phyloP scores from a whole-genome alignment of 2,888 invertebrate genomes.

The Spodoptera exigua region DNA sequence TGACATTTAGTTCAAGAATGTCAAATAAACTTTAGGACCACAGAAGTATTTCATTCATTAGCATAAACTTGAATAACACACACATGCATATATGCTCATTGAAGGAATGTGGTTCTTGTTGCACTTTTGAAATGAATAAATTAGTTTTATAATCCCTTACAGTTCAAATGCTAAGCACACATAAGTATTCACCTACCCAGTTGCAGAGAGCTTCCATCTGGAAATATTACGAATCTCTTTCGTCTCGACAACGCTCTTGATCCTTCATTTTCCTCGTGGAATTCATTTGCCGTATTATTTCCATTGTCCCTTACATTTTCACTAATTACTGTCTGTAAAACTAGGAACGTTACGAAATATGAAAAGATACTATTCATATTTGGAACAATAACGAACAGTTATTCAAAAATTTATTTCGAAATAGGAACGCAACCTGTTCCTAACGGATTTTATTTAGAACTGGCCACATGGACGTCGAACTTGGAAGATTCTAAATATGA shows the following conservation, averaged over 20 bases:
- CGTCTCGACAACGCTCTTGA: constrained; percentile 83
- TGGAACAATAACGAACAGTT: constrained; percentile 29
- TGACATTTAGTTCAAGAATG: constrained; percentile 12
- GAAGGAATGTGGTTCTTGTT: background rate
- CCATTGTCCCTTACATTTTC: constrained; percentile 63
- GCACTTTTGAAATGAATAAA: constrained; percentile 4
- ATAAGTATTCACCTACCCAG: constrained; percentile 82
- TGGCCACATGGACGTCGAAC: constrained; percentile 38
- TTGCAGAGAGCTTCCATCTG: constrained; percentile 90
- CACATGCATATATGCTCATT: constrained; percentile 3
- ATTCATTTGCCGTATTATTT: constrained; percentile 63
- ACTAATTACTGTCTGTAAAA: constrained; percentile 65
- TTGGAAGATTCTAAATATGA: constrained; percentile 52
- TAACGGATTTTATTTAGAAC: constrained; percentile 44
- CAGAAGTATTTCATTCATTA: background rate
- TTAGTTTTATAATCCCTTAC: constrained; percentile 24
- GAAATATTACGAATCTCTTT: constrained; percentile 90
- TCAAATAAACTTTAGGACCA: background rate
- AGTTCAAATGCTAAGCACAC: constrained; percentile 53
- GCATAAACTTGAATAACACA: constrained; percentile 4
- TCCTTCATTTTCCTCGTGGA: constrained; percentile 64
- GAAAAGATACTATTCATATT: constrained; percentile 49
- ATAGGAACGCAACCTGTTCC: constrained; percentile 38
- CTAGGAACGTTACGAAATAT: constrained; percentile 55
- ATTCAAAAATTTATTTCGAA: constrained; percentile 35